Evolutionary conservation across 2,888 invertebrate genomes (phyloP).

Genomic region (Metellina segmentata): DNA sequence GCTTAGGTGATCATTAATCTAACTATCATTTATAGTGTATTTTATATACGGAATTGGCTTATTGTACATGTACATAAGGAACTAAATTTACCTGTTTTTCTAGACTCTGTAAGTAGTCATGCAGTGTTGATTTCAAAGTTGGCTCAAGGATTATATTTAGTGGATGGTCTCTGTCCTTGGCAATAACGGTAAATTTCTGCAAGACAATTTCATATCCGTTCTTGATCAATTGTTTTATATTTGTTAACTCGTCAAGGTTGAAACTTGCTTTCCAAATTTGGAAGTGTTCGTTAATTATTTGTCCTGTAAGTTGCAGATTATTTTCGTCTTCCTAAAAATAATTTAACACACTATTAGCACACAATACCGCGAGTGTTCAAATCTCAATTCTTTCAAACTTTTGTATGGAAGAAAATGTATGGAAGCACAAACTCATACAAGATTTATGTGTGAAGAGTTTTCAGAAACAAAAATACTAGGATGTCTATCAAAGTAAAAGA

Average conservation of each 20-base stretch:
- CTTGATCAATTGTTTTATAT: slow-evolving; percentile 10
- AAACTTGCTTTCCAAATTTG: slow-evolving; percentile 44
- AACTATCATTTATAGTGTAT: too few species aligned
- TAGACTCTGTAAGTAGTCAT: slow-evolving; percentile 17
- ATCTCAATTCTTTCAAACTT: too few species aligned
- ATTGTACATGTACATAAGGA: too few species aligned
- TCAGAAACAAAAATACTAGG: too few species aligned
- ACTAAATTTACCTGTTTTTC: slow-evolving; percentile 23
- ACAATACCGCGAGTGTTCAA: not conserved
- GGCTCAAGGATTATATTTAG: slow-evolving; percentile 54
- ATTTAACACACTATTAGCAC: not conserved
- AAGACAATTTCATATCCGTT: not conserved
- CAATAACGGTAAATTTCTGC: not conserved
- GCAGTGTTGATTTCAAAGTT: slow-evolving; percentile 31
- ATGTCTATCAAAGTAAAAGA: too few species aligned
- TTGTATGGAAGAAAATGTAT: too few species aligned
- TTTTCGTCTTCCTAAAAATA: slow-evolving; percentile 19
- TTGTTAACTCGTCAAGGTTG: slow-evolving; percentile 7
- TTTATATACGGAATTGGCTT: too few species aligned
- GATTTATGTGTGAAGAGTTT: too few species aligned
- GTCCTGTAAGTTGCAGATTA: slow-evolving; percentile 26
- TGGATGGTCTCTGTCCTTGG: slow-evolving; percentile 55
- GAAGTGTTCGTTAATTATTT: slow-evolving; percentile 16
- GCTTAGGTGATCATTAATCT: too few species aligned
- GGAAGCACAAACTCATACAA: too few species aligned